A percentile compares a stretch with the other conserved stretches of the same genome.
phyloP scores from a whole-genome alignment of 1,140 invertebrate species.

The Drosophila willistoni region DNA sequence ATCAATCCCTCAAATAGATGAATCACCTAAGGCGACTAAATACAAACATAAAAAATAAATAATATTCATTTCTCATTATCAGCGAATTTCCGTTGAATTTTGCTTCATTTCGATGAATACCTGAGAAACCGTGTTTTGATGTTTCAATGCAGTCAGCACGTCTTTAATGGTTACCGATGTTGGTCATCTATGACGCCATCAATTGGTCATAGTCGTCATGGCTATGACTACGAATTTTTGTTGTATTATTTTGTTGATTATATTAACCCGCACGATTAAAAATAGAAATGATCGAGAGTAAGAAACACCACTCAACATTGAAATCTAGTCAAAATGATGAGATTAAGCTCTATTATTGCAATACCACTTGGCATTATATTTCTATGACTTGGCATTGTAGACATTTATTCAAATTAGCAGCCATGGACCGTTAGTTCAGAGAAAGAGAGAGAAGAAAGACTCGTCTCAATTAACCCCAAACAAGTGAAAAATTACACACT shows the following conservation, averaged over 20 bases:
- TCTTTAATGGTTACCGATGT: constrained; percentile 46
- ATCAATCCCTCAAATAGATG: constrained; percentile 7
- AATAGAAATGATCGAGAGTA: constrained; percentile 63
- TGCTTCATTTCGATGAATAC: constrained; percentile 25
- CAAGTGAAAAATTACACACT: constrained; percentile 63
- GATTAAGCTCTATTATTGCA: constrained; percentile 51
- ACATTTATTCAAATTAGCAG: constrained; percentile 70
- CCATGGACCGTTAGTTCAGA: constrained; percentile 15
- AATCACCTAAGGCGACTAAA: constrained; percentile 37
- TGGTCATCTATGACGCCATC: constrained; percentile 55
- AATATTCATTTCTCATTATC: constrained; percentile 36
- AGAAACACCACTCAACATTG: constrained; percentile 1
- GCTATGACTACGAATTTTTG: constrained; percentile 26
- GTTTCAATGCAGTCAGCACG: constrained; percentile 48
- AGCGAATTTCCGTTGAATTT: constrained; percentile 59
- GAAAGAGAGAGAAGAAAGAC: constrained; percentile 37
- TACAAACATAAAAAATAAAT: constrained; percentile 10
- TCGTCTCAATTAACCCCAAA: constrained; percentile 73
- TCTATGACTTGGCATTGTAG: constrained; percentile 26
- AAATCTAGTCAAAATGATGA: constrained; percentile 54
- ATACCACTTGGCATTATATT: constrained; percentile 1
- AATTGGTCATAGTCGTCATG: constrained; percentile 46
- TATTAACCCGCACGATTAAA: constrained; percentile 34
- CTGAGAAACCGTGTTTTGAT: constrained; percentile 12
- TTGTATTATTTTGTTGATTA: constrained; percentile 13